These are phyloP conservation scores for Rhadina sibilatrix DNA, from an alignment of 2,113 vertebrate species.

Conservation along the genomic window DNA sequence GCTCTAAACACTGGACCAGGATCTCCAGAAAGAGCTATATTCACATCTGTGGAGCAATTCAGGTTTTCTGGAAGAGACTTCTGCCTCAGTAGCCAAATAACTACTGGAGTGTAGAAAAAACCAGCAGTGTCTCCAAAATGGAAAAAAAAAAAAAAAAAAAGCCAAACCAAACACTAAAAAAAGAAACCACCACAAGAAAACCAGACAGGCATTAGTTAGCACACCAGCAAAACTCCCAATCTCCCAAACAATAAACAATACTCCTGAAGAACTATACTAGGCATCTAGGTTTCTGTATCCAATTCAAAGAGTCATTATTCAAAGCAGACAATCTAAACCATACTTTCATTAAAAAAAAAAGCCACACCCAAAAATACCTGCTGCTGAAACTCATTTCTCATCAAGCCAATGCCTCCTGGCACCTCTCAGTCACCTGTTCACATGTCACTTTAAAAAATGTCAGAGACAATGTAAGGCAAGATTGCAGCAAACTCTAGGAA, in stretches of 20 bases:
- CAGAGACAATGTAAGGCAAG: neutral
- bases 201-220: neutral
- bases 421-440: neutral
- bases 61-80: neutral
- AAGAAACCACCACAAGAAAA: neutral
- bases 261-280: neutral
- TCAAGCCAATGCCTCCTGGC: neutral
- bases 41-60: neutral
- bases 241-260: neutral
- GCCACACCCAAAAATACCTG: neutral
- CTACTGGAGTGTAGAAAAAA: neutral
- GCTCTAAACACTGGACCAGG: rapidly evolving
- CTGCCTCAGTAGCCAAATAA: neutral
- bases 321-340: neutral
- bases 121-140: neutral
- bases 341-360: neutral
- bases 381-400: neutral
- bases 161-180: too few relatives aligned
- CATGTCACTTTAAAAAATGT: neutral
- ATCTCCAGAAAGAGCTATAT: neutral
- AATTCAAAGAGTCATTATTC: neutral
- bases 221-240: neutral
- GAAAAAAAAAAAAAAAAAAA: too few relatives aligned
- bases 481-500: neutral
- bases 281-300: neutral